These are phyloP conservation scores for Enhydra lutris DNA, from an alignment of 2,113 vertebrate genomes.

Conservation along the genomic window DNA sequence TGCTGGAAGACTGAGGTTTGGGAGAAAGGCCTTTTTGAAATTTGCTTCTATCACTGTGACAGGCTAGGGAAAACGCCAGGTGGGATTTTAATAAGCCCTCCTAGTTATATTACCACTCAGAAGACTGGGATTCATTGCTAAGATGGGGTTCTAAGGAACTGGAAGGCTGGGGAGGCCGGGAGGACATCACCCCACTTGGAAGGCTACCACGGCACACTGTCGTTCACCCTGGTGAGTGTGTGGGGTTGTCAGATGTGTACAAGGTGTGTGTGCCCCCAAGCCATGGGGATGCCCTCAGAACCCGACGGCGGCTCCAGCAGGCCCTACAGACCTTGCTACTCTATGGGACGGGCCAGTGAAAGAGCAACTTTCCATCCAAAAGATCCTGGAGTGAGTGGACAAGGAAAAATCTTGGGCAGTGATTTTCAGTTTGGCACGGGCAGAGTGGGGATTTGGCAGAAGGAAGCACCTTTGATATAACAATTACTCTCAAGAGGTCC, in stretches of 20 bases:
- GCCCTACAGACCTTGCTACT: neutral
- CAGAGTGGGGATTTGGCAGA: neutral
- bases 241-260: neutral
- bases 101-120: neutral
- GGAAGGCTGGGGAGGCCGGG: neutral
- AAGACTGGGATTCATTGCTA: neutral
- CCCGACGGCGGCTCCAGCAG: neutral
- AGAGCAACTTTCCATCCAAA: neutral
- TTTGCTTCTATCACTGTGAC: neutral
- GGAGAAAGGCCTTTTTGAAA: neutral
- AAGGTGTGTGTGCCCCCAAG: neutral
- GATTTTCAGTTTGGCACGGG: neutral
- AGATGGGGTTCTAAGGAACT: neutral
- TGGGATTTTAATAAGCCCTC: neutral
- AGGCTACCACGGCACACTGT: accelerated
- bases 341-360: neutral
- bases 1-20: neutral
- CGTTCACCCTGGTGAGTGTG: neutral
- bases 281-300: accelerated
- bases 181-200: neutral
- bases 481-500: neutral
- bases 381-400: neutral
- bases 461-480: neutral
- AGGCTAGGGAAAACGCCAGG: neutral
- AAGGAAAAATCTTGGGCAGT: neutral